A percentile compares a stretch with the other conserved stretches of the same genome.
These are phyloP conservation scores for Leptopilina clavipes DNA, from an alignment of 1,140 invertebrate genomes.

Conservation along the genomic window DNA sequence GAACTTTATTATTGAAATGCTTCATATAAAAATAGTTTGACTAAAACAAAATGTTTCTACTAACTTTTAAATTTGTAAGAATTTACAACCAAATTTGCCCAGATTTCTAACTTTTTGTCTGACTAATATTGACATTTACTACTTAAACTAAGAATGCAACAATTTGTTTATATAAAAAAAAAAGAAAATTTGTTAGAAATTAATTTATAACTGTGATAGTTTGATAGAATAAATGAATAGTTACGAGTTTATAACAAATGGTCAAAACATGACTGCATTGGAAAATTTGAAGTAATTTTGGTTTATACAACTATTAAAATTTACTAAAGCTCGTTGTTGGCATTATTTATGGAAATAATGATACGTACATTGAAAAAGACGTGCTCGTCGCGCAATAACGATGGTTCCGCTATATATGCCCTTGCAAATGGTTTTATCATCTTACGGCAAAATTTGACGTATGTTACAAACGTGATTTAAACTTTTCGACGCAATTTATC, in stretches of 20 bases:
- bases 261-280: neutral
- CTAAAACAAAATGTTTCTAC: no score
- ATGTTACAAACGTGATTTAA: slow-evolving; percentile 28
- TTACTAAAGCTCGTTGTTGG: neutral
- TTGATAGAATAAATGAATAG: no score
- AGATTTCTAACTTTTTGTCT: no score
- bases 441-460: slow-evolving; percentile 31
- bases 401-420: slow-evolving; percentile 8
- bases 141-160: no score
- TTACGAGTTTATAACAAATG: no score
- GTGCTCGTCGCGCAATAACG: neutral
- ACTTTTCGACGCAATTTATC: neutral
- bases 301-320: neutral
- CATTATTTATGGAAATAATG: slow-evolving; percentile 22
- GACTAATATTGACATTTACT: no score
- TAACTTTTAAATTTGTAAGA: no score
- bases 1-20: no score
- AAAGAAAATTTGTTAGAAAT: neutral
- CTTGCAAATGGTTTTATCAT: slow-evolving; percentile 49
- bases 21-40: no score
- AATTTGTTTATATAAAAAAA: no score
- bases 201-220: no score
- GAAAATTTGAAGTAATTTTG: neutral
- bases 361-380: neutral
- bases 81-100: no score